Evolutionary conservation across 2,113 vertebrate genomes (phyloP), one percentile per base, ranked within the genome.

Genomic region (Psilopsiagon aurifrons): DNA sequence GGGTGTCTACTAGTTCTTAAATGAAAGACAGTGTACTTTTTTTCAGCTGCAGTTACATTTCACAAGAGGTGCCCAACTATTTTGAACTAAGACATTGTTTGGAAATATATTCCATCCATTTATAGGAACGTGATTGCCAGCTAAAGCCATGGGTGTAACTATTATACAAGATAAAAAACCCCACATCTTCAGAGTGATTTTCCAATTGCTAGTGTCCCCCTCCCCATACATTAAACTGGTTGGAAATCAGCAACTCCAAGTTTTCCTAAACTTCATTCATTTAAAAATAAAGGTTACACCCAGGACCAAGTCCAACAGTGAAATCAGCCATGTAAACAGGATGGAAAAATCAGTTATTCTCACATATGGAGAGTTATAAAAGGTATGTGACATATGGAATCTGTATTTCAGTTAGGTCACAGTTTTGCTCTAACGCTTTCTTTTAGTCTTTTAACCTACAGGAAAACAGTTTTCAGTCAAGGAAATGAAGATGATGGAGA

Each of bases 311-410:
- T 92, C 92, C 92, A 94, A 88, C 54, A 92, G 91, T 96, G 96
- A 97, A 96, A 95, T 96, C 95, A 97, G 69, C 68, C 90, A 7
- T 83, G 88, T 95, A 96, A 94, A 96, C 88, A 95, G 84, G 75
- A 84, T 86, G 81, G 94, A 88, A 91, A 97, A 96, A 92, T 66
- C 94, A 88, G 88, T 82, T 93, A 75, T 89, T 82, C 83, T 91
- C 83, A 90, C 82, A 91, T 47, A 94, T 41, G 63, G 76, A 79
- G 74, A 74, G 66, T 91, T 94, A 79, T 74, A 92, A 89, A 94
- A 89, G 83, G 63, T 94, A 93, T 69, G 44, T 91, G 86, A 82
- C 94, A 92, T 91, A 92, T 51, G 49, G 66, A 80, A 87, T 94
- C 91, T 66, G 44, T 82, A 85, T 87, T 94, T 88, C 77, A 79